Evolutionary conservation across 1,140 invertebrate genomes (phyloP), one percentile per base, ranked within the genome.

Genomic region (Zophobas atratus): DNA sequence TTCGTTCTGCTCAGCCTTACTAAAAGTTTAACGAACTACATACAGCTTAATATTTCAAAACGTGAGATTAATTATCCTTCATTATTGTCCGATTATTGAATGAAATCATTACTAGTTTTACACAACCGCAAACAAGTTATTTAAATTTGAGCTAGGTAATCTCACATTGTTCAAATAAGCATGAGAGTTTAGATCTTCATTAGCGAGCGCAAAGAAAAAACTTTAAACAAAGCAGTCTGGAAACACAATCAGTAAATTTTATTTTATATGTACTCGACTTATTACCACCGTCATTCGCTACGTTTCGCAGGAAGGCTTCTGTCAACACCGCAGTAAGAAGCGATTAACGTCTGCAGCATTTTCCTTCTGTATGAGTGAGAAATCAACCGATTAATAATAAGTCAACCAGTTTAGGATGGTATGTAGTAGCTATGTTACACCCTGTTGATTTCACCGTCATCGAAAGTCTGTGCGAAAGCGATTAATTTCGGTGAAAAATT

Each of bases 331-430:
- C 3, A 8, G 8, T 46, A 46, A 46, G 43, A 46, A 4, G 43
- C 43, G 43, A 46, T 46, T 46, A 46, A 46, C 43, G 43, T 46
- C 43, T 4, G 43, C 43, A 46, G 43, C 43, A 46, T 46, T 46
- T 46, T 8, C 43, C 8, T 46, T 46, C 8, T 46, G 8, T 46
- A 8, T 46, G 8, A 46, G 43, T 46, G 43, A 46, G 43, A 46
- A 46, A 46, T 46, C 3, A 46, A 46, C 43, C 43, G 43, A 46
- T 46, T 46, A 46, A 46, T 46, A 46, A 46, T 46, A 46, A 46
- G 43, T 46, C 43, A 46, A 46, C 43, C 43, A 46, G 43, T 46
- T 46, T 46, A 4, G 43, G 43, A 46, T 46, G 43, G 8, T 46
- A 46, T 46, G 43, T 46, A 46, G 43, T 46, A 46, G 43, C 43